Percentiles rank a stretch among this genome's conserved stretches.
Conservation (phyloP, 1,140 invertebrate genomes). For the Chelonus insularis region DNA sequence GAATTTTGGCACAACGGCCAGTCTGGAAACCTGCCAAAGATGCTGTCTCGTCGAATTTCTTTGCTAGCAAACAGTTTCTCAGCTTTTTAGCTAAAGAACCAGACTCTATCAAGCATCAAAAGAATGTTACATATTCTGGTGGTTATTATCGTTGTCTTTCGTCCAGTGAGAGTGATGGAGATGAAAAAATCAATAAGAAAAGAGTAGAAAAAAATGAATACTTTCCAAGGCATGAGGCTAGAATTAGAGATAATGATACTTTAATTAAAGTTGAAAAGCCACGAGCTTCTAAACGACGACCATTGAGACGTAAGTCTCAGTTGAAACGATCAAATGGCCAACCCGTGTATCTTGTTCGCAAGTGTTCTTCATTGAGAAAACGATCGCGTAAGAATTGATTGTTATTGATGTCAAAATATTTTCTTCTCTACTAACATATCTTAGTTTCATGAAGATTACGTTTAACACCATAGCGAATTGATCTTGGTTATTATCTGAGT, state of each 20-base stretch:
- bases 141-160: slow-evolving; percentile 40
- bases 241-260: slow-evolving; percentile 15
- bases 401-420: not conserved
- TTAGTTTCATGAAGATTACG: not conserved
- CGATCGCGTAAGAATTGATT: slow-evolving; percentile 49
- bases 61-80: slow-evolving; percentile 52
- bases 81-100: slow-evolving; percentile 42
- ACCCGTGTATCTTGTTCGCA: slow-evolving; percentile 54
- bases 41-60: slow-evolving; percentile 42
- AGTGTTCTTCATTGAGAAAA: slow-evolving; percentile 53
- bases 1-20: slow-evolving; percentile 35
- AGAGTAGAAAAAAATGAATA: slow-evolving; percentile 20
- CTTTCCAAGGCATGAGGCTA: not conserved
- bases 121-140: slow-evolving; percentile 24
- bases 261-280: slow-evolving; percentile 24
- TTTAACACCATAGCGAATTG: slow-evolving; percentile 12
- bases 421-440: not conserved
- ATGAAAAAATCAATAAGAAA: slow-evolving; percentile 25
- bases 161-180: slow-evolving; percentile 47
- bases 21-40: slow-evolving; percentile 32
- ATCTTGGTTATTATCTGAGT: slow-evolving; percentile 13
- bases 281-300: slow-evolving; percentile 41
- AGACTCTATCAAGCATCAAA: slow-evolving; percentile 20
- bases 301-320: slow-evolving; percentile 52
- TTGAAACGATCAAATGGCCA: slow-evolving; percentile 45